Base-by-base conservation (phyloP, 2,888 invertebrate genomes). In the Mantis religiosa region DNA sequence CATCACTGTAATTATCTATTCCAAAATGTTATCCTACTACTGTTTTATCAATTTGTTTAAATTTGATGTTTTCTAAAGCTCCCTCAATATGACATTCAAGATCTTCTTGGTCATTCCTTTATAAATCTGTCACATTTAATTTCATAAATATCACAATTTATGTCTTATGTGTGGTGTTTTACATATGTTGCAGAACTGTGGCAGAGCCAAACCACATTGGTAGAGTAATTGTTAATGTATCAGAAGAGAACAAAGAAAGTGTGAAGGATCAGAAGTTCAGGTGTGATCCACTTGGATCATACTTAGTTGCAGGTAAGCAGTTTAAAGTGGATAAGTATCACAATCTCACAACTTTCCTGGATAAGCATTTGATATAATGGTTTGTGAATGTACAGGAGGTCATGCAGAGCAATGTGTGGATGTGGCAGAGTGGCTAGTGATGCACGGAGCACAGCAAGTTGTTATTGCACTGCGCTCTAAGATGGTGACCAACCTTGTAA, bases 251-350 rank as follows among this genome's bases (percentile, higher is more conserved):
- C 54, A 41, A 41, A 41, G 54, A 71, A 71, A 25, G 25, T 28
- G n/a, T 28, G 4, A 28, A 87, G 30, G 30, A 30, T 14, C 30
- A 93, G 82, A 92, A 94, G 86, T 93, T 93, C 84, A 91, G 92
- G 83, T 94, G 94, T 91, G 92, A 94, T 90, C 94, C 94, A 1
- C 90, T 93, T 83, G 94, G 93, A 90, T 91, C 92, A 9, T 94
- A 94, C 91, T 91, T 94, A 86, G 89, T 89, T 87, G 25, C 20
- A 71, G 54, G 54, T 71, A 89, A 82, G 54, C 28, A n/a, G 34
- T 1, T 88, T 41, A 84, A 25, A 25, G 7, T 28, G n/a, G 1
- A 41, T 12, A 1, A 41, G 1, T 9, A 41, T 6, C 34, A 34
- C 6, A 6, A 34, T 34, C 6, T 34, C 30, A 30, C 30, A 30